Base-by-base conservation (phyloP, 1,140 invertebrate genomes). In the Fopius arisanus region DNA sequence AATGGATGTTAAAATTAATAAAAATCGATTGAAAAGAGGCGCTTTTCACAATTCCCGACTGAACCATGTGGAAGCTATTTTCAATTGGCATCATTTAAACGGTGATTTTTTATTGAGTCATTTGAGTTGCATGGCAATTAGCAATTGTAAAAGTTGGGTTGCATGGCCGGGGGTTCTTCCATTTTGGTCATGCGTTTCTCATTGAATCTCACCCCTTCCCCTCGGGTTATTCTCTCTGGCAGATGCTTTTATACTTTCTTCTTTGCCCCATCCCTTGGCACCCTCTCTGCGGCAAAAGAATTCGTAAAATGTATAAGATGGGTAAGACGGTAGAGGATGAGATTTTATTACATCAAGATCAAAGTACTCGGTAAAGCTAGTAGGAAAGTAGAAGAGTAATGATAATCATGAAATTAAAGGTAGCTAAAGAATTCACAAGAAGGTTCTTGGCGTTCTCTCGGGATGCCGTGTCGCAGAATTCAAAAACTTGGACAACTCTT, bases 291-390 rank as follows among this genome's bases (percentile, higher is more conserved):
- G 43, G 63, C 62, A 71, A 54, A 33, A 67, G 40, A 71, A 75
- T 75, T 54, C 73, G 41, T 68, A 67, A 67, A 59, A 29, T 59
- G 54, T 19, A 59, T 65, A 65, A 72, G 19, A 54, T 21, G 37
- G 66, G 14, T 65, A 63, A 26, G 19, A 54, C 12, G 26, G 48
- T 21, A 51, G 67, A 40, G 62, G 48, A 68, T 67, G 41, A 75
- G 69, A 75, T 75, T 75, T 68, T 67, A 67, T 75, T 68, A 72
- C 63, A 19, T 33, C 6, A 51, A 75, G 74, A 75, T 75, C 74
- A 75, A 75, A 75, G 74, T 69, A 72, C 62, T 59, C 19, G 26
- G 23, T 26, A n/a, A 26, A 37, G 7, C 3, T n/a, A 31, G 37
- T 19, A 31, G 23, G 26, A 48, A 14, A 68, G 31, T 33, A 21